Evolutionary conservation across 2,113 vertebrate species (phyloP), one percentile per base, ranked within the genome.

Genomic region (Leptobrachium leishanense): DNA sequence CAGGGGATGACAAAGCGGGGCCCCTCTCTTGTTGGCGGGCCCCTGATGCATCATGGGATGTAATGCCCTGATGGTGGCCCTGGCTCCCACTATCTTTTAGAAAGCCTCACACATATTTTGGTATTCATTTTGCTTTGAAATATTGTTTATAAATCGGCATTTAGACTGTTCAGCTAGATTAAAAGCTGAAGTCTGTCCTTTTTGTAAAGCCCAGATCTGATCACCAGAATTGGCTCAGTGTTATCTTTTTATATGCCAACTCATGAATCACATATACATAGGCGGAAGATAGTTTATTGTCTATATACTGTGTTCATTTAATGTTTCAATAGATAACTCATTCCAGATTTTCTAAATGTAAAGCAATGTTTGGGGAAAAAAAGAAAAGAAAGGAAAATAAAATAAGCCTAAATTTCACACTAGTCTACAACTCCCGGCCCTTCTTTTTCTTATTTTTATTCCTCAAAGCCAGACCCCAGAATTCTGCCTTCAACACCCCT

Each of bases 211-310:
- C 13, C 64, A 46, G 43, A 62, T 42, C 12, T 68, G 5, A 68
- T 50, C 42, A 1, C 62, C 72, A 50, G 57, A 44, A 13, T 73
- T 42, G 64, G 46, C 46, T n/a, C 12, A 55, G 31, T 67, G 69
- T 79, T 79, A 55, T 57, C 53, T 46, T 74, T 74, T 40, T 44
- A 62, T 64, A 74, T 68, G 64, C 64, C 72, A 68, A 57, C 71
- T n/a, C 65, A 42, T 74, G 78, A 81, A 74, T 81, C 78, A 73
- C 55, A 62, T 46, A 74, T 10, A 54, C 78, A 59, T 74, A 12
- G 74, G 72, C 13, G 11, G 62, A 43, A 62, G 53, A 68, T 74
- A 62, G 78, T 81, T 80, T 80, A 80, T 80, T 81, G 71, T 65
- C 10, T 68, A 74, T 68, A 65, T 2, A 46, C 72, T 44, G 78